These are phyloP conservation scores for Eupsilia transversa DNA, from an alignment of 2,888 invertebrate genomes.

Conservation along the genomic window DNA sequence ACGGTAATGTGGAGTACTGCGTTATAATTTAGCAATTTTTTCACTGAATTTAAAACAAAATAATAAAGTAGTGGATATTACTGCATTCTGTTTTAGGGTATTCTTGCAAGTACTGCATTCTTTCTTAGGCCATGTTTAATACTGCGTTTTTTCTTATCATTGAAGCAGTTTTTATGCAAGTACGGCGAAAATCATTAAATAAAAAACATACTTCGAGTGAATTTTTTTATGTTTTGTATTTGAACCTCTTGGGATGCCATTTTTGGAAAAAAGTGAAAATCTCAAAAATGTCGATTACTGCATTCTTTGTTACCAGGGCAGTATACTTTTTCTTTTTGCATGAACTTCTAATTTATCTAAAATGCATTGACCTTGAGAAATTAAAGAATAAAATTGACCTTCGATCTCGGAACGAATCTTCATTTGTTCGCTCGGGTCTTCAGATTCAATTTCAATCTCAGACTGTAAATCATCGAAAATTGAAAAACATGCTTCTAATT, in stretches of 20 bases:
- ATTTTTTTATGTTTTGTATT: neutral
- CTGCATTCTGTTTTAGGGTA: constrained; percentile 28
- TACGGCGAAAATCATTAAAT: constrained; percentile 4
- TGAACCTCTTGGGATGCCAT: constrained; percentile 5
- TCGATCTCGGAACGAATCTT: too few species aligned
- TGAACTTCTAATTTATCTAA: too few species aligned
- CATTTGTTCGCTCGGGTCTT: too few species aligned
- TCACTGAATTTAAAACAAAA: constrained; percentile 14
- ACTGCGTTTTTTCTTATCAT: too few species aligned
- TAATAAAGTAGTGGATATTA: constrained; percentile 18
- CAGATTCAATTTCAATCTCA: too few species aligned
- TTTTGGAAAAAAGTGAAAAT: constrained; percentile 22
- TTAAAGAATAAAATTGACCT: too few species aligned
- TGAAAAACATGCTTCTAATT: constrained; percentile 30
- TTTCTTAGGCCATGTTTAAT: constrained; percentile 10
- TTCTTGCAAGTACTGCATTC: constrained; percentile 24
- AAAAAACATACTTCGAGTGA: constrained; percentile 5
- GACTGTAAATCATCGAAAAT: constrained; percentile 10
- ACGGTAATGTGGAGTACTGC: too few species aligned
- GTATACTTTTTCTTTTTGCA: too few species aligned
- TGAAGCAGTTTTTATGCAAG: constrained; percentile 5
- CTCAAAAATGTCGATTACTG: neutral
- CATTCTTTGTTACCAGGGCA: too few species aligned
- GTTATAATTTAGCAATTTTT: constrained; percentile 7
- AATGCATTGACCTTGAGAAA: too few species aligned